phyloP scores from a whole-genome alignment of 2,888 invertebrate species.

The Tipula vernalis region DNA sequence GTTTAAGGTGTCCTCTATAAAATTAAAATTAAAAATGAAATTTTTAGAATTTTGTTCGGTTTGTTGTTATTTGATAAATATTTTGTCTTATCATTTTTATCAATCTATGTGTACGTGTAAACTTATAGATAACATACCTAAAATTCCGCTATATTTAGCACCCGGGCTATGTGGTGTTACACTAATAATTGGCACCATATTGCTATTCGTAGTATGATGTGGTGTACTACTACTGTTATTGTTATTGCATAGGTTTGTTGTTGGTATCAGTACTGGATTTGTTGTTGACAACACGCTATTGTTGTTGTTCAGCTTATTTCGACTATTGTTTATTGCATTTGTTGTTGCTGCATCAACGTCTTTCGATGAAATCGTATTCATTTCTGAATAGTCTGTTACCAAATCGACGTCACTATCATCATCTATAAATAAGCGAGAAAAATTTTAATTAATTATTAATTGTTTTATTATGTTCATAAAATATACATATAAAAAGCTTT shows the following conservation, averaged over 20 bases:
- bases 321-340: neutral
- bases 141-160: conserved; percentile 51
- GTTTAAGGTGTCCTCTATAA: conserved; percentile 31
- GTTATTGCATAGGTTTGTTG: conserved; percentile 11
- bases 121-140: conserved; percentile 30
- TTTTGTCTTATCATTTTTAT: neutral
- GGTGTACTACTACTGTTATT: conserved; percentile 10
- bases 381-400: conserved; percentile 31
- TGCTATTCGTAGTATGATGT: conserved; percentile 11
- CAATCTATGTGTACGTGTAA: neutral
- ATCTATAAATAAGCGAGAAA: conserved; percentile 16
- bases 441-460: neutral
- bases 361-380: conserved; percentile 14
- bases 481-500: neutral
- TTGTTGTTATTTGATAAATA: neutral
- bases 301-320: conserved; percentile 11
- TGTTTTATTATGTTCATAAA: neutral
- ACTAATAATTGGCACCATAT: conserved; percentile 69
- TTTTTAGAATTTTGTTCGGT: neutral
- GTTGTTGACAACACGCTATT: conserved; percentile 14
- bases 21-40: conserved; percentile 12
- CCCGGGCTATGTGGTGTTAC: conserved; percentile 82
- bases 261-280: conserved; percentile 19
- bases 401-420: conserved; percentile 35
- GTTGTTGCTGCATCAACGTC: conserved; percentile 7